phyloP scores from a whole-genome alignment of 2,797 vertebrate genomes.

The Aulostomus chinensis region DNA sequence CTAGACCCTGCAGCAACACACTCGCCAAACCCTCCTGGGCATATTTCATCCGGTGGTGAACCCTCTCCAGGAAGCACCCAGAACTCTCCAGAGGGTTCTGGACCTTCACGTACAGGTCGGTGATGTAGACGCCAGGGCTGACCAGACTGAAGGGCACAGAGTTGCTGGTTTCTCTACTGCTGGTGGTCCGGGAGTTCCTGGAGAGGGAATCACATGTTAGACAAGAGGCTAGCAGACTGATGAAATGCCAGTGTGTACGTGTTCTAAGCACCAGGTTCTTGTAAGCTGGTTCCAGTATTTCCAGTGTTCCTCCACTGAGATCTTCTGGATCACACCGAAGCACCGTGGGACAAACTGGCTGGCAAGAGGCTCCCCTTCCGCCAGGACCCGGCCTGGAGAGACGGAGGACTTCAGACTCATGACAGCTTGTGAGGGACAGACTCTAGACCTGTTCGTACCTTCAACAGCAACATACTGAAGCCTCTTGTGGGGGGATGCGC shows the following conservation, averaged over 20 bases:
- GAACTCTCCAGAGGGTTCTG: slow-evolving; percentile 69
- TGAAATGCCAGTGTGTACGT: too few relatives aligned
- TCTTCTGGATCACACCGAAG: slow-evolving; percentile 78
- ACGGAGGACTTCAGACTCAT: too few relatives aligned
- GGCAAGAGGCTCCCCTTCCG: slow-evolving; percentile 72
- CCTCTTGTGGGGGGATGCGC: slow-evolving; percentile 52
- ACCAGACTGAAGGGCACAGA: slow-evolving; percentile 75
- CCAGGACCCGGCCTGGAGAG: slow-evolving; percentile 71
- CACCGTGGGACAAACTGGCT: slow-evolving; percentile 74
- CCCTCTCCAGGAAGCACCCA: slow-evolving; percentile 65
- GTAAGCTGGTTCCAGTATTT: slow-evolving; percentile 69
- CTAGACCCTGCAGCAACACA: slow-evolving; percentile 54
- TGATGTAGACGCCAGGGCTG: slow-evolving; percentile 51
- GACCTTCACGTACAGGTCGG: slow-evolving; percentile 64
- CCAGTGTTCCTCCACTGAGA: slow-evolving; percentile 65
- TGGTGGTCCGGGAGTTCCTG: slow-evolving; percentile 65
- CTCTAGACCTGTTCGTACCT: slow-evolving; percentile 56
- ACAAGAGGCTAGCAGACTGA: neutral
- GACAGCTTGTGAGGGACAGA: too few relatives aligned
- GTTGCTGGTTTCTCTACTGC: slow-evolving; percentile 71
- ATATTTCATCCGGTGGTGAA: slow-evolving; percentile 45
- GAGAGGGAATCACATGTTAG: slow-evolving; percentile 1
- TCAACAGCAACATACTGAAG: slow-evolving; percentile 81
- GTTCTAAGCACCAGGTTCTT: slow-evolving; percentile 59
- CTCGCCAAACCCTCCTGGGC: slow-evolving; percentile 60